Evolutionary conservation across 2,113 vertebrate species (phyloP).

Genomic region (Nettapus auritus): DNA sequence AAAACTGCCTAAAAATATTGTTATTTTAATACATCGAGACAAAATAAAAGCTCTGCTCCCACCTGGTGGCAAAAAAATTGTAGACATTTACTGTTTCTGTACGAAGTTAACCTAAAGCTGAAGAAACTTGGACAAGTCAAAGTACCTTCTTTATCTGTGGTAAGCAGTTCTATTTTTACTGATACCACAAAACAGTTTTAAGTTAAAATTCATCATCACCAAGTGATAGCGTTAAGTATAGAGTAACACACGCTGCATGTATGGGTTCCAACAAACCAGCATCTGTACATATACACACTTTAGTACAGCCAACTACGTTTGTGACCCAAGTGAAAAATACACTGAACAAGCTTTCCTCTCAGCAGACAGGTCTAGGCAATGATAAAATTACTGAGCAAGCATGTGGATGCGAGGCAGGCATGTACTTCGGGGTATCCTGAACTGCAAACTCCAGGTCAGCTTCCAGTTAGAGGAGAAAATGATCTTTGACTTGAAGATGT

Average conservation of each 20-base stretch:
- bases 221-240: not conserved
- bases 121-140: not conserved
- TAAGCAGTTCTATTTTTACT: not conserved
- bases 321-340: not conserved
- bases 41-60: slow-evolving; percentile 13
- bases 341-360: not conserved
- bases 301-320: not conserved
- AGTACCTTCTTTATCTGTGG: not conserved
- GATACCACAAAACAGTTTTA: not conserved
- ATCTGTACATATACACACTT: not conserved
- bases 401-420: not conserved
- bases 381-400: not conserved
- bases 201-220: not conserved
- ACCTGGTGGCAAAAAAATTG: not conserved
- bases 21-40: not conserved
- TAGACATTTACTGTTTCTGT: not conserved
- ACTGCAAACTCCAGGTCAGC: not conserved
- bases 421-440: not conserved
- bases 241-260: not conserved
- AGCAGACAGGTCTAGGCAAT: not conserved
- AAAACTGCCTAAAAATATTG: not conserved
- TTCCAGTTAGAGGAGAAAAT: not conserved
- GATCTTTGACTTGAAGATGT: not conserved
- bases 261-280: not conserved
- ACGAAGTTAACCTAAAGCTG: not conserved